Evolutionary conservation across 2,797 vertebrate species (phyloP).

Genomic region (Sylvia borin): DNA sequence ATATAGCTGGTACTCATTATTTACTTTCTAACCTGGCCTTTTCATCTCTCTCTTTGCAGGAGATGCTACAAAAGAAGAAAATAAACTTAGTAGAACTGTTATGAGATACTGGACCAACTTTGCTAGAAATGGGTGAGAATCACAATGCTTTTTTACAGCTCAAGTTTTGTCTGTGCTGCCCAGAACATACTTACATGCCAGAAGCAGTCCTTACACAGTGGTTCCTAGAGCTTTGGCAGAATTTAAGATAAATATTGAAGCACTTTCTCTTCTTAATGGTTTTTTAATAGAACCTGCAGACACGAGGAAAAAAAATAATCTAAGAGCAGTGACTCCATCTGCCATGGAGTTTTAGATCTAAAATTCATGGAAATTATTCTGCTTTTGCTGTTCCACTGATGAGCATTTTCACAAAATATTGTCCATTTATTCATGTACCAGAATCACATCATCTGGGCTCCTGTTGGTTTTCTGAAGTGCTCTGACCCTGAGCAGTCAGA

Average conservation of each 20-base stretch:
- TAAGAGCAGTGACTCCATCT: background rate
- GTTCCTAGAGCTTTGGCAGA: background rate
- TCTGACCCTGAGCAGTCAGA: background rate
- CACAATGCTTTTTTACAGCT: background rate
- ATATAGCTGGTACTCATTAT: background rate
- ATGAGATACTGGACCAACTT: slow-evolving; percentile 90
- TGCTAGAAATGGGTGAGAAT: slow-evolving; percentile 81
- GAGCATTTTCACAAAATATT: background rate
- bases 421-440: background rate
- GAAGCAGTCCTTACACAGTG: background rate
- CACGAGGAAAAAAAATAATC: background rate
- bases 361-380: background rate
- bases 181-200: background rate
- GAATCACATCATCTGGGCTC: background rate
- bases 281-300: background rate
- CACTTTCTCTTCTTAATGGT: background rate
- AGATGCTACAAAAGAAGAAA: slow-evolving; percentile 73
- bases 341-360: background rate
- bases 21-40: background rate
- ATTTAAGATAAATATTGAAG: background rate
- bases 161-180: background rate
- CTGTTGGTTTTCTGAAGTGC: background rate
- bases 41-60: slow-evolving; percentile 58
- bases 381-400: background rate
- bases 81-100: slow-evolving; percentile 77